Conservation (phyloP, 2,888 invertebrate genomes). For the Trichopoda pennipes region DNA sequence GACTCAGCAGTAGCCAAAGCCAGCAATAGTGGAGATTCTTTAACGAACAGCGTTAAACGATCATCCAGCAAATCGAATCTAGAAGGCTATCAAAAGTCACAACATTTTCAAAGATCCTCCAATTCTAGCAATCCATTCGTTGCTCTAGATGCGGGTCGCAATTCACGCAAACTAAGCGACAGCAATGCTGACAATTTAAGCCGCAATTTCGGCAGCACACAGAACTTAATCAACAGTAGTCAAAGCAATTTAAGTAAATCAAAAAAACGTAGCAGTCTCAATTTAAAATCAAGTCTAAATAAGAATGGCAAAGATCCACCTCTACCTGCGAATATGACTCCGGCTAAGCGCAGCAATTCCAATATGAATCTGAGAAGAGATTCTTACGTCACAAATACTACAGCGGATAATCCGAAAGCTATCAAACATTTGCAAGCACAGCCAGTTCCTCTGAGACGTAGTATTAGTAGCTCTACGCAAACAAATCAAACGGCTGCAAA, state of each 20-base stretch:
- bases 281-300: conserved; percentile 76
- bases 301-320: conserved; percentile 76
- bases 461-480: conserved; percentile 70
- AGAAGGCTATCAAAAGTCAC: conserved; percentile 62
- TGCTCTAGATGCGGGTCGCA: conserved; percentile 70
- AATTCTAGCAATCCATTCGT: conserved; percentile 78
- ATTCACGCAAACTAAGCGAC: conserved; percentile 75
- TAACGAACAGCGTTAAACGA: conserved; percentile 73
- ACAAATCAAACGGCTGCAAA: conserved; percentile 62
- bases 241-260: conserved; percentile 79
- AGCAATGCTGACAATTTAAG: conserved; percentile 76
- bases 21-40: conserved; percentile 49
- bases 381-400: conserved; percentile 71
- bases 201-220: conserved; percentile 80
- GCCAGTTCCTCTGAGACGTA: conserved; percentile 58
- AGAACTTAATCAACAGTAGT: conserved; percentile 79
- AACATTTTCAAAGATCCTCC: conserved; percentile 74
- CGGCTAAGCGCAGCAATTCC: conserved; percentile 77
- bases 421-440: conserved; percentile 64
- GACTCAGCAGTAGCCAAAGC: conserved; percentile 14
- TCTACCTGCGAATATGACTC: conserved; percentile 58
- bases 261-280: conserved; percentile 80
- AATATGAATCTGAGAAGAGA: conserved; percentile 78
- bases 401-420: conserved; percentile 49
- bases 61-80: conserved; percentile 76